Percentiles rank a stretch among this genome's conserved stretches.
Evolutionary conservation across 1,140 invertebrate genomes (phyloP).

Genomic region (Rhizoglyphus robini): DNA sequence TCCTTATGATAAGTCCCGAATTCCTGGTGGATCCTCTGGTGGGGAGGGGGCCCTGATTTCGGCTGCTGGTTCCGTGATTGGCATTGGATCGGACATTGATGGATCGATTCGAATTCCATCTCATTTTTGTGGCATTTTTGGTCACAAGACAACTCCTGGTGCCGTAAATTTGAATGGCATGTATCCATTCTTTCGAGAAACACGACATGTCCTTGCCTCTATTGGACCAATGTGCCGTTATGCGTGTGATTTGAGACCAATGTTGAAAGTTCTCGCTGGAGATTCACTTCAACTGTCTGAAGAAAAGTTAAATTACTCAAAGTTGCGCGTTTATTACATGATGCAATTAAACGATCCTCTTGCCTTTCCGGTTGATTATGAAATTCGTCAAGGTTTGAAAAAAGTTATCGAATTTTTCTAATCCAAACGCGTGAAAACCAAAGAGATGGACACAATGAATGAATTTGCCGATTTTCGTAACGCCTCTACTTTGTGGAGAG

Average conservation of each 20-base stretch:
- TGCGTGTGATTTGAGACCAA: constrained; percentile 34
- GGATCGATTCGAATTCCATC: constrained; percentile 89
- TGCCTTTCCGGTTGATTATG: constrained; percentile 55
- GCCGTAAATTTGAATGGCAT: not conserved
- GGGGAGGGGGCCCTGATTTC: constrained; percentile 45
- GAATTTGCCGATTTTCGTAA: constrained; percentile 9
- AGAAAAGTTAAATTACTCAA: constrained; percentile 29
- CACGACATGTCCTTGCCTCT: constrained; percentile 21
- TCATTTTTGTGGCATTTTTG: constrained; percentile 88
- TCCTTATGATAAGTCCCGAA: constrained; percentile 71
- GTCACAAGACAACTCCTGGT: constrained; percentile 57
- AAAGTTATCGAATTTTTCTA: not conserved
- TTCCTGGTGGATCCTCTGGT: constrained; percentile 49
- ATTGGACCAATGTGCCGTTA: constrained; percentile 42
- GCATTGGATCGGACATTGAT: constrained; percentile 84
- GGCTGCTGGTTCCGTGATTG: constrained; percentile 63
- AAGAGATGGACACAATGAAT: not conserved
- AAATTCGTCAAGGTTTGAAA: constrained; percentile 51
- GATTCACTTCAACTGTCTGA: constrained; percentile 45
- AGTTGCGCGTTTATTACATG: constrained; percentile 51
- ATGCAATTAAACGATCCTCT: constrained; percentile 50
- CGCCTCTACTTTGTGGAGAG: not conserved
- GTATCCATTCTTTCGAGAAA: not conserved
- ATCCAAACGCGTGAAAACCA: not conserved
- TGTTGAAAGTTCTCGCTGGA: constrained; percentile 29